Evolutionary conservation across 2,888 invertebrate genomes (phyloP).

Genomic region (Entomobrya multifasciata): DNA sequence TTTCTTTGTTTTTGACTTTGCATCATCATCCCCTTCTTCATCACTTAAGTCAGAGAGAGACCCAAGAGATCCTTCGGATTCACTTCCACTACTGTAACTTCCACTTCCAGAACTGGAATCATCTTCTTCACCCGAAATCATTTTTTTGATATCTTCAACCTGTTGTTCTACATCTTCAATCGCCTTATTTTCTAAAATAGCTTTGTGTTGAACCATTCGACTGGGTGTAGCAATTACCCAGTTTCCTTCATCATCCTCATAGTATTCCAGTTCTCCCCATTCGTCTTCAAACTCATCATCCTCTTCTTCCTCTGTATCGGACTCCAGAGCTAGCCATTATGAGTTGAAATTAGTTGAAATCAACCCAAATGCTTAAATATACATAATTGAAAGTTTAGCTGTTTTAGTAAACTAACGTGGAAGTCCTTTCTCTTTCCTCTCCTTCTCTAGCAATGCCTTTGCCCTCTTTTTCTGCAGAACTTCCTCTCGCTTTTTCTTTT

Average conservation of each 20-base stretch:
- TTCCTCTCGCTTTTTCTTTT: constrained; percentile 52
- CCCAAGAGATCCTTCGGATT: constrained; percentile 52
- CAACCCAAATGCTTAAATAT: no score
- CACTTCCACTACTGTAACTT: constrained; percentile 35
- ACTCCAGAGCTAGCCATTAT: no score
- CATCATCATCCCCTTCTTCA: constrained; percentile 57
- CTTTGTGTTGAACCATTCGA: constrained; percentile 71
- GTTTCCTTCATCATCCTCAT: constrained; percentile 70
- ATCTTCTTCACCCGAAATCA: constrained; percentile 32
- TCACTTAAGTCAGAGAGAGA: constrained; percentile 56
- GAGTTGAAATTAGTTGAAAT: no score
- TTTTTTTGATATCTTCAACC: constrained; percentile 66
- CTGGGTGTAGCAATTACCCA: constrained; percentile 65
- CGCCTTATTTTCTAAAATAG: constrained; percentile 64
- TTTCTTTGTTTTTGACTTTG: constrained; percentile 9
- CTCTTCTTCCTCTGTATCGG: constrained; percentile 49
- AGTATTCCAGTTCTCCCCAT: constrained; percentile 69
- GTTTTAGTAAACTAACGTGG: neutral
- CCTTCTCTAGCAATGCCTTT: constrained; percentile 47
- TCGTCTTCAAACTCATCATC: constrained; percentile 49
- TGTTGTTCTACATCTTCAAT: constrained; percentile 56
- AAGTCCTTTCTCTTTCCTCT: constrained; percentile 35
- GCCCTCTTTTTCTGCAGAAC: constrained; percentile 3
- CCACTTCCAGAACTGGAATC: constrained; percentile 44
- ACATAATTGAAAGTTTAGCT: no score